Percentiles rank a stretch among this genome's conserved stretches.
phyloP scores from a whole-genome alignment of 2,888 invertebrate species.

The Drosophila melanosoma region DNA sequence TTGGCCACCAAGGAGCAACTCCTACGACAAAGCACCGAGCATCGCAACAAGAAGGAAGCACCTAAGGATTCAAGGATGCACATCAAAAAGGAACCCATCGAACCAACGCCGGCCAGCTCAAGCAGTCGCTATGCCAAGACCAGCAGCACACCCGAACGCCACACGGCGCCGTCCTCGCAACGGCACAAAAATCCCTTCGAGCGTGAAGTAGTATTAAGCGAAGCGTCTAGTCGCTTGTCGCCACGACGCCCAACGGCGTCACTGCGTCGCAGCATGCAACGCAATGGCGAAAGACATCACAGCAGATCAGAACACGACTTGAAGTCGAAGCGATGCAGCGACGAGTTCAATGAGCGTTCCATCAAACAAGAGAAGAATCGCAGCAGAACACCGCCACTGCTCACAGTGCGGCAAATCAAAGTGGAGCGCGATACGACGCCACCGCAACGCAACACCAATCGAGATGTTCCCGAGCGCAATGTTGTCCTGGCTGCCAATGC shows the following conservation, averaged over 20 bases:
- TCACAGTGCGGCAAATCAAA: constrained; percentile 53
- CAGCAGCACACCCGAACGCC: constrained; percentile 17
- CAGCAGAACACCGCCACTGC: constrained; percentile 47
- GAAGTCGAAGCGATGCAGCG: constrained; percentile 1
- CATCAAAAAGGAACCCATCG: constrained; percentile 33
- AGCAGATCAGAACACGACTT: constrained; percentile 15
- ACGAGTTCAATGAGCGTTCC: constrained; percentile 30
- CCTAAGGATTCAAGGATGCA: constrained; percentile 10
- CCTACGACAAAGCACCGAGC: constrained; percentile 68
- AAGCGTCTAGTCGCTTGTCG: constrained; percentile 16
- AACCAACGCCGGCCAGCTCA: background rate
- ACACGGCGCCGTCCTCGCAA: background rate
- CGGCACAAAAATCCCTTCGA: constrained; percentile 61
- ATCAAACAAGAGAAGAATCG: constrained; percentile 64
- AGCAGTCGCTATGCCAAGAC: constrained; percentile 3
- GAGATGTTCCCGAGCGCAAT: constrained; percentile 38
- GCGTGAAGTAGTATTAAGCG: constrained; percentile 66
- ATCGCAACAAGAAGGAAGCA: constrained; percentile 54
- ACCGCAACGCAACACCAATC: background rate
- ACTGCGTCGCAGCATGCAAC: constrained; percentile 29
- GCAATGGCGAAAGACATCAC: constrained; percentile 35
- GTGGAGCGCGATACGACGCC: constrained; percentile 60
- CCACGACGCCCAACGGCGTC: constrained; percentile 15
- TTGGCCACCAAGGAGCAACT: constrained; percentile 65
- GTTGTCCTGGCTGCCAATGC: constrained; percentile 45